A percentile compares a stretch with the other conserved stretches of the same genome.
These are phyloP conservation scores for Romanogobio albipinnatus DNA, from an alignment of 2,113 vertebrate genomes.

Conservation along the genomic window DNA sequence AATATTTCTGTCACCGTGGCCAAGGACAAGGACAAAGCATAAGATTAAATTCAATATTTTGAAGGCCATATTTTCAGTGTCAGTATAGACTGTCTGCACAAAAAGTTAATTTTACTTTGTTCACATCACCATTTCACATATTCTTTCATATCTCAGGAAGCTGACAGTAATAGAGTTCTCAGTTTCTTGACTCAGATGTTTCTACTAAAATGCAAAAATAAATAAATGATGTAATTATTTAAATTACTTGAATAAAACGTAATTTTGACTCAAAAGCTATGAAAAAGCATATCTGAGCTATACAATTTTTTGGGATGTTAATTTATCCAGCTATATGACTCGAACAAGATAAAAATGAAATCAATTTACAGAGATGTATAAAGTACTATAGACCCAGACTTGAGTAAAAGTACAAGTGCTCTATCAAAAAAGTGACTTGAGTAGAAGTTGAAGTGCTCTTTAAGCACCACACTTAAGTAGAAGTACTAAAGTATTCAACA, in stretches of 20 bases:
- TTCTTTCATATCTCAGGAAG: neutral
- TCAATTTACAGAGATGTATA: too few species aligned
- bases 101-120: neutral
- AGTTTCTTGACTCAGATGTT: neutral
- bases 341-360: neutral
- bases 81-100: neutral
- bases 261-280: neutral
- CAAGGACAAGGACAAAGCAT: conserved; percentile 14
- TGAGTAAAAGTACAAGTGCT: too few species aligned
- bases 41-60: conserved; percentile 4
- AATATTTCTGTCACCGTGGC: conserved; percentile 22
- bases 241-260: neutral
- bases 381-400: too few species aligned
- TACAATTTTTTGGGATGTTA: neutral
- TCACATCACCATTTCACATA: neutral
- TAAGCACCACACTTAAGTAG: too few species aligned
- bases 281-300: neutral
- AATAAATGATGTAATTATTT: neutral
- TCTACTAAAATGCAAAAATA: neutral
- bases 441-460: too few species aligned
- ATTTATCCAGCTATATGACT: neutral
- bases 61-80: neutral
- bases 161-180: neutral
- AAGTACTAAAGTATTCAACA: too few species aligned
- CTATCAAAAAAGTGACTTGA: too few species aligned